Evolutionary conservation across 2,113 vertebrate genomes (phyloP).

Genomic region (Poeciliopsis turrubarensis): DNA sequence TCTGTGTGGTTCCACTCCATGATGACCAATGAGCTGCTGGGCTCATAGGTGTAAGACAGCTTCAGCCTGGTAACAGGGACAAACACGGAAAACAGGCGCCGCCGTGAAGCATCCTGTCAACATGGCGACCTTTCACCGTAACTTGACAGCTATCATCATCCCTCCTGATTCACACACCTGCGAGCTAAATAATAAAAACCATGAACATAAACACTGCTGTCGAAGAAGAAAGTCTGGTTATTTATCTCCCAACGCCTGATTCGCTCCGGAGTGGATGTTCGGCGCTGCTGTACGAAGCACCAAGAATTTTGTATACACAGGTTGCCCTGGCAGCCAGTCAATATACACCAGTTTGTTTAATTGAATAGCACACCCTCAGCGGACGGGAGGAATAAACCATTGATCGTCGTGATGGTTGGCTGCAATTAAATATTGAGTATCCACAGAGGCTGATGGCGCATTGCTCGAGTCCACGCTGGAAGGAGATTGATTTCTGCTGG

Average conservation of each 20-base stretch:
- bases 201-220: conserved; percentile 19
- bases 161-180: conserved; percentile 4
- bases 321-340: conserved; percentile 24
- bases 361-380: conserved; percentile 16
- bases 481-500: conserved; percentile 31
- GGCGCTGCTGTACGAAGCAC: neutral
- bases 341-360: conserved; percentile 21
- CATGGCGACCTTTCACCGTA: conserved; percentile 25
- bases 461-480: neutral
- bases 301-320: conserved; percentile 3
- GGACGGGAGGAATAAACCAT: conserved; percentile 12
- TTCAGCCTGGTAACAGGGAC: conserved; percentile 80
- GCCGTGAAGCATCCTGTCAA: conserved; percentile 29
- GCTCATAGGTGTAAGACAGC: conserved; percentile 90
- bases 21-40: conserved; percentile 95
- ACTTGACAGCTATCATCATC: conserved; percentile 26
- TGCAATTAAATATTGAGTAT: conserved; percentile 5
- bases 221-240: conserved; percentile 1
- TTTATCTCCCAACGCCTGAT: conserved; percentile 1
- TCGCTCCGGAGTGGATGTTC: neutral
- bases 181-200: conserved; percentile 21
- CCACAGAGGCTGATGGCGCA: neutral
- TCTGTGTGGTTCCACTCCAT: conserved; percentile 96
- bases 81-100: conserved; percentile 12
- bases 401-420: neutral